Base-by-base conservation (phyloP, 2,113 vertebrate species). In the Zeus faber region DNA sequence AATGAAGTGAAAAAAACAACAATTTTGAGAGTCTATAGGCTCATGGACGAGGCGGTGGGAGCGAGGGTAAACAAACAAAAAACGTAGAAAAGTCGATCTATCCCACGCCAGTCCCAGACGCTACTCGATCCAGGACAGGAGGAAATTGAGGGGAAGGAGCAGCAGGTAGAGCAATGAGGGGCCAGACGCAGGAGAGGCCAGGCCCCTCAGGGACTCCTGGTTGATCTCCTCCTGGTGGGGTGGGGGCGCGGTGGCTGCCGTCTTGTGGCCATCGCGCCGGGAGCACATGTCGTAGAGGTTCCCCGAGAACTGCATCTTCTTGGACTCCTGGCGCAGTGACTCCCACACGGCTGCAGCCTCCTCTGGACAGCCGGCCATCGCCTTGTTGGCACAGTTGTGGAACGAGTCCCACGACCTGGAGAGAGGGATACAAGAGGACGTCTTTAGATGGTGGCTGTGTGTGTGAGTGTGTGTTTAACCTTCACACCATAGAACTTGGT, bases 321-420 rank as follows among this genome's bases (percentile, higher is more conserved):
- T 92, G 63, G 95, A 97, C 56, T 99, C 95, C 82, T 92, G 90
- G 31, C 93, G 91, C 70, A 98, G 89, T 0, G 95, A 99, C 64
- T 96, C 93, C 96, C 96, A 99, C 39, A 97, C 91, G 0, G 88
- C 81, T 0, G 94, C 92, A 0, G 95, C 93, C 40, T 98, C 95
- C 25, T 97, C 88, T 0, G 96, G 96, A 76, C 96, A 99, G 54
- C 89, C 88, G 0, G 90, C 92, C 73, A 99, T 89, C 6, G 93
- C 94, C 51, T 72, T 48, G 0, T 89, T 96, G 41, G 92, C 94
- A 1, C 96, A 99, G 66, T 85, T 72, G 0, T 98, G 95, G 73
- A 98, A 99, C 4, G 93, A 89, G 5, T 97, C 95, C 96, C 96
- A 98, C 16, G 93, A 96, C 75, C 95, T 99, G 79, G 50, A 72